Conservation (phyloP, 2,888 invertebrate species). For the Dasypogon diadema region DNA sequence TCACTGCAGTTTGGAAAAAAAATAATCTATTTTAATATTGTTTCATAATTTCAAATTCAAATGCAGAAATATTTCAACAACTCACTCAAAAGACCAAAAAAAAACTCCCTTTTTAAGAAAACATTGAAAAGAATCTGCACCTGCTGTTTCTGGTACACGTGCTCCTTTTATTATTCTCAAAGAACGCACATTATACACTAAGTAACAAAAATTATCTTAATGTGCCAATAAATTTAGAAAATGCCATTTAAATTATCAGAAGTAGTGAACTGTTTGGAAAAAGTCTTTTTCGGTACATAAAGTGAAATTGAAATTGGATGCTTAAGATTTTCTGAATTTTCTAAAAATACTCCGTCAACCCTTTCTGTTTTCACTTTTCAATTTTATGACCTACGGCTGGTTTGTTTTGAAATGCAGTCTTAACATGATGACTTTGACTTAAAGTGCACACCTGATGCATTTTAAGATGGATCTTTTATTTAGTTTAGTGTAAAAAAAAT, state of each 20-base stretch:
- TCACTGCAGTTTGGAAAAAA: too few species aligned
- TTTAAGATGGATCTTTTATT: too few species aligned
- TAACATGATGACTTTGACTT: background rate
- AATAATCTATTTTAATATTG: too few species aligned
- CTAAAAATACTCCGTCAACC: conserved; percentile 18
- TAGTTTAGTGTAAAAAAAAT: too few species aligned
- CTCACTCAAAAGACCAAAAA: too few species aligned
- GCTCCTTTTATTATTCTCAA: background rate
- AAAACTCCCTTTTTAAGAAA: too few species aligned
- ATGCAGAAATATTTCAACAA: too few species aligned
- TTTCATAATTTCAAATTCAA: too few species aligned
- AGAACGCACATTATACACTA: background rate
- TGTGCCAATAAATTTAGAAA: conserved; percentile 17
- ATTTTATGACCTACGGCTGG: conserved; percentile 26
- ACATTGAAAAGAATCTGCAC: background rate
- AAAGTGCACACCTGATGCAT: conserved; percentile 18
- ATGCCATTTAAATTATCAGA: conserved; percentile 12
- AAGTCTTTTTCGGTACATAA: background rate
- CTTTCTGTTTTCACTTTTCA: conserved; percentile 12
- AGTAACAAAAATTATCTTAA: conserved; percentile 23
- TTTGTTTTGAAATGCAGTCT: conserved; percentile 13
- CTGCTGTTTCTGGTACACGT: background rate
- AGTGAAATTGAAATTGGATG: background rate
- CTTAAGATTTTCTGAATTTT: conserved; percentile 11
- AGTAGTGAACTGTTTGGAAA: background rate